These are phyloP conservation scores for Perccottus glenii DNA, from an alignment of 2,113 vertebrate genomes.

Conservation along the genomic window DNA sequence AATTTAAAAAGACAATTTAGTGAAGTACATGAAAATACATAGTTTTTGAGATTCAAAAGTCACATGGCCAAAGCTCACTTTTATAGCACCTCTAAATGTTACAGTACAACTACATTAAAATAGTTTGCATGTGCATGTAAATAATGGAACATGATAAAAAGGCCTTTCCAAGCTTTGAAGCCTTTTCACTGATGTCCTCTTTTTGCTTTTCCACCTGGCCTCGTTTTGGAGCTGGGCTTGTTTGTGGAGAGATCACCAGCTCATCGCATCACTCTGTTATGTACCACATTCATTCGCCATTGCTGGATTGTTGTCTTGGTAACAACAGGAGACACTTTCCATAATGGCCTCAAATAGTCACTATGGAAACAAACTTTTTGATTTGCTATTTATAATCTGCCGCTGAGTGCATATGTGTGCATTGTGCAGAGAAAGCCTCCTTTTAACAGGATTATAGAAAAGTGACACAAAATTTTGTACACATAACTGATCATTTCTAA, in stretches of 20 bases:
- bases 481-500: background rate
- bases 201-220: constrained; percentile 37
- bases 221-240: constrained; percentile 49
- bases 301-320: constrained; percentile 82
- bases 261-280: constrained; percentile 70
- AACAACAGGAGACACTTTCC: constrained; percentile 83
- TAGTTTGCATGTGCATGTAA: background rate
- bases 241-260: constrained; percentile 68
- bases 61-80: too few species aligned
- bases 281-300: constrained; percentile 70
- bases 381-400: constrained; percentile 84
- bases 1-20: too few species aligned
- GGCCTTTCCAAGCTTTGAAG: constrained; percentile 15
- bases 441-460: constrained; percentile 8
- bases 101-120: too few species aligned
- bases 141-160: background rate
- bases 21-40: too few species aligned
- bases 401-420: constrained; percentile 63
- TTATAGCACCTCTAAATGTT: too few species aligned
- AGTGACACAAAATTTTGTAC: background rate
- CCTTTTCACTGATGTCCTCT: constrained; percentile 2
- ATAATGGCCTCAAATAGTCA: constrained; percentile 83
- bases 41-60: too few species aligned
- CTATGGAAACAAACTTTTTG: constrained; percentile 86
- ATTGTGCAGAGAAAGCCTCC: constrained; percentile 49